Evolutionary conservation across 2,113 vertebrate species (phyloP).

Genomic region (Tragelaphus imberbis): DNA sequence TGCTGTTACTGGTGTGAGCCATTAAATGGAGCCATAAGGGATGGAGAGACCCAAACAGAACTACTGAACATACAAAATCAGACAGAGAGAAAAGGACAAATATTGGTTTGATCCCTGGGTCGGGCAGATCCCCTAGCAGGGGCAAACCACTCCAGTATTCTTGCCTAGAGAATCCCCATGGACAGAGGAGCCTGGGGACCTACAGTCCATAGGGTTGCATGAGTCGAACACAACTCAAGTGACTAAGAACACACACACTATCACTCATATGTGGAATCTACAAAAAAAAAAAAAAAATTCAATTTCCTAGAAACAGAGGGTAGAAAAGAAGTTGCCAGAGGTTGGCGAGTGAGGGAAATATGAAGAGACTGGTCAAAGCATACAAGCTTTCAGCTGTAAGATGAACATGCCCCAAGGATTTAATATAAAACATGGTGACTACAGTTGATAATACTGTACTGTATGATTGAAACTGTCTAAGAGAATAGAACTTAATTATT

Average conservation of each 20-base stretch:
- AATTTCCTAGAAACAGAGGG: not conserved
- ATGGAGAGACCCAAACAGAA: not conserved
- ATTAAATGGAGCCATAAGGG: not conserved
- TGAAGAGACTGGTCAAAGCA: no score
- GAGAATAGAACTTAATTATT: not conserved
- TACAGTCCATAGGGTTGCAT: not conserved
- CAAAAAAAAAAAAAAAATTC: no score
- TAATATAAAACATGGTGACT: no score
- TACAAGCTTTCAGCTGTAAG: not conserved
- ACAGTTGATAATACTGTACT: not conserved
- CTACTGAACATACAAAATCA: not conserved
- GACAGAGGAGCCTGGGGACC: not conserved
- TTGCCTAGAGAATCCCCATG: not conserved
- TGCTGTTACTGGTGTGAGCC: no score
- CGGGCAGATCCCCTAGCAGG: accelerated
- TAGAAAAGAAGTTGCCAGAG: not conserved
- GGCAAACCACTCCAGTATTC: not conserved
- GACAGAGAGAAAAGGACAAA: not conserved
- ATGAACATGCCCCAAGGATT: not conserved
- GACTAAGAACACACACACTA: not conserved
- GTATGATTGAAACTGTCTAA: not conserved
- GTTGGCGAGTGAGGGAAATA: not conserved
- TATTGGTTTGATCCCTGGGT: not conserved
- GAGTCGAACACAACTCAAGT: not conserved
- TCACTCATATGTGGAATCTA: not conserved